A percentile compares a stretch with the other conserved stretches of the same genome.
Conservation (phyloP, 2,888 invertebrate species). For the Nomada hirtipes region DNA sequence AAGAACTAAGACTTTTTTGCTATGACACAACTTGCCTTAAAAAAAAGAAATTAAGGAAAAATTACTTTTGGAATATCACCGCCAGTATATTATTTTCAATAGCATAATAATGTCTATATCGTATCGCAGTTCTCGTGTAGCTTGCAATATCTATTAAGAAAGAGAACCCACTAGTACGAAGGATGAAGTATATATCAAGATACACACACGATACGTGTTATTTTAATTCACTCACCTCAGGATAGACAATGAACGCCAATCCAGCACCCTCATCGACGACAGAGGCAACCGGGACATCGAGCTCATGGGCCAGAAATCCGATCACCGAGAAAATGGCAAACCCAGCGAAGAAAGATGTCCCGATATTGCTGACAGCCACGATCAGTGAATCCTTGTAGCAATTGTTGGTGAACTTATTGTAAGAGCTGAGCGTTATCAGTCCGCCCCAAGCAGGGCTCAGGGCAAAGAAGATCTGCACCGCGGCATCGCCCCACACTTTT, state of each 20-base stretch:
- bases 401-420: conserved; percentile 94
- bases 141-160: no score
- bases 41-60: no score
- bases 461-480: conserved; percentile 95
- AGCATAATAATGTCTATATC: no score
- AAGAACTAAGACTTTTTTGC: no score
- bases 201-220: not conserved
- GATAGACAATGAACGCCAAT: conserved; percentile 94
- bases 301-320: conserved; percentile 92
- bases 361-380: conserved; percentile 91
- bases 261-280: conserved; percentile 93
- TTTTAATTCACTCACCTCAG: conserved; percentile 86
- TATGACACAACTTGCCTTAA: no score
- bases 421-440: conserved; percentile 93
- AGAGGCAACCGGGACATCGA: conserved; percentile 89
- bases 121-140: no score
- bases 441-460: conserved; percentile 95
- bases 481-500: conserved; percentile 93
- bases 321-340: conserved; percentile 93
- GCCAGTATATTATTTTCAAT: no score
- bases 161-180: no score
- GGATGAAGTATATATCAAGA: no score
- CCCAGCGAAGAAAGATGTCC: conserved; percentile 92
- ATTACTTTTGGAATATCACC: no score
- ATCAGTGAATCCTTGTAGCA: conserved; percentile 92